A percentile compares a stretch with the other conserved stretches of the same genome.
Conservation (phyloP, 1,140 invertebrate genomes). For the Drosophila leontia region DNA sequence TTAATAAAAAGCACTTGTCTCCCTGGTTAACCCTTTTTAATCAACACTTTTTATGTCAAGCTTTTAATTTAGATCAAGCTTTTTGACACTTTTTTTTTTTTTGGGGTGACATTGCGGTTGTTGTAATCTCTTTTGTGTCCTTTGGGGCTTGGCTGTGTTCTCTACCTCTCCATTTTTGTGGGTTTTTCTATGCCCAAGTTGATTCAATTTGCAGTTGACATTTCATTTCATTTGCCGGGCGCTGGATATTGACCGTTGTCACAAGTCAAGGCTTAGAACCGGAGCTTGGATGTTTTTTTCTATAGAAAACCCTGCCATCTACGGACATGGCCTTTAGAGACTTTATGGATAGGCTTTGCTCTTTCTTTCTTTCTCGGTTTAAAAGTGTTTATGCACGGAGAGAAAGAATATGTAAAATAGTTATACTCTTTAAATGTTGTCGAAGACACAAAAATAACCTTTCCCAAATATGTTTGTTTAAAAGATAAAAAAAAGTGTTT, state of each 20-base stretch:
- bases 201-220: constrained; percentile 52
- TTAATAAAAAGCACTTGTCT: constrained; percentile 35
- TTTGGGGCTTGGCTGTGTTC: neutral
- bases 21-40: constrained; percentile 13
- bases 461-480: too few species aligned
- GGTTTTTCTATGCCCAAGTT: constrained; percentile 15
- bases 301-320: constrained; percentile 43
- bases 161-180: neutral
- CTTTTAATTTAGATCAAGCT: constrained; percentile 24
- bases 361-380: constrained; percentile 8
- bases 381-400: constrained; percentile 1
- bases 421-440: too few species aligned
- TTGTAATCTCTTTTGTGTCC: constrained; percentile 23
- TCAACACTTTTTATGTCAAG: constrained; percentile 4
- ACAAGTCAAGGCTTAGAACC: constrained; percentile 5
- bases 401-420: neutral
- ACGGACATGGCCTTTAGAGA: constrained; percentile 39
- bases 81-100: constrained; percentile 31
- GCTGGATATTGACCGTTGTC: constrained; percentile 40
- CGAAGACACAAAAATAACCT: too few species aligned
- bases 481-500: neutral
- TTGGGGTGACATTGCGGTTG: constrained; percentile 1
- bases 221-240: constrained; percentile 32
- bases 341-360: constrained; percentile 18
- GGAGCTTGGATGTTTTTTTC: constrained; percentile 31